phyloP scores from a whole-genome alignment of 2,797 vertebrate genomes.

The Gadopsis marmoratus region DNA sequence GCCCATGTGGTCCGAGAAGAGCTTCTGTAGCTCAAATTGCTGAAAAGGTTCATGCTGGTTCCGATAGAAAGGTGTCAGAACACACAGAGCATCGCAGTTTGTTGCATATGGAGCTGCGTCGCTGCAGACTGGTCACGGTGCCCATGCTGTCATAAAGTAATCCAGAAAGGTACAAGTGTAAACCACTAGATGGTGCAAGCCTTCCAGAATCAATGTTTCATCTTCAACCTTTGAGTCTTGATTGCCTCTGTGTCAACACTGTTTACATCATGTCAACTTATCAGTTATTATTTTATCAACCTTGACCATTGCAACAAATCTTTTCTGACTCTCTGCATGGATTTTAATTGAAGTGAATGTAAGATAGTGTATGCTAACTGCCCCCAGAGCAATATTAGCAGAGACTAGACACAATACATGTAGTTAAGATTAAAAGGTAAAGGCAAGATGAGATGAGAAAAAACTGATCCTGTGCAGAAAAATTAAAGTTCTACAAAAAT shows the following conservation, averaged over 20 bases:
- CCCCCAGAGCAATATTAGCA: background rate
- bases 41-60: no score
- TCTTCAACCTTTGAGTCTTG: background rate
- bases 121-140: no score
- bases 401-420: background rate
- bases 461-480: background rate
- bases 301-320: background rate
- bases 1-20: no score
- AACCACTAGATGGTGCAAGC: conserved; percentile 41
- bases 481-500: background rate
- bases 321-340: background rate
- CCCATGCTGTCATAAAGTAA: background rate
- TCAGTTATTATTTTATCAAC: background rate
- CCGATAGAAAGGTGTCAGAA: no score
- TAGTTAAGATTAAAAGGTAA: background rate
- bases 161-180: background rate
- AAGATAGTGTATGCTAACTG: background rate
- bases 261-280: background rate
- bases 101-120: no score
- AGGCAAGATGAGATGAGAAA: background rate
- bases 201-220: background rate
- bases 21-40: no score
- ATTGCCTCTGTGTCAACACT: background rate
- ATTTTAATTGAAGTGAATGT: background rate
- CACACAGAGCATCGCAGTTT: no score